phyloP scores from a whole-genome alignment of 1,140 invertebrate genomes.

The Drosophila kepulauana region DNA sequence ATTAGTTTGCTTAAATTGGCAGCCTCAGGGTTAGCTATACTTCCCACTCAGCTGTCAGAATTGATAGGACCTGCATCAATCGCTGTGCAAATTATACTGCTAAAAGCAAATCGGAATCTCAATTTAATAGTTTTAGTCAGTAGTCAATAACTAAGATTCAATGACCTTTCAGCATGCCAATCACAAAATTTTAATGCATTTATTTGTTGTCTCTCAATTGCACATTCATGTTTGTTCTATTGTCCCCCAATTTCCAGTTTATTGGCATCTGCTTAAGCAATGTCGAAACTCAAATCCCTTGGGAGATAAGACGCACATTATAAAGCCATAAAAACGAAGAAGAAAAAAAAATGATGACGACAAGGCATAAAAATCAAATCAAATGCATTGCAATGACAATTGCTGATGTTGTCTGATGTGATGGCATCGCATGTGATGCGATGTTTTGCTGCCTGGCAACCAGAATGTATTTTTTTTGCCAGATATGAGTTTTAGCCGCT shows the following conservation, averaged over 20 bases:
- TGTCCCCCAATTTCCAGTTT: slow-evolving; percentile 1
- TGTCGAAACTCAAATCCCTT: slow-evolving; percentile 5
- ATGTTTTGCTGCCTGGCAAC: slow-evolving; percentile 8
- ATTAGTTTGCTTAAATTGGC: slow-evolving; percentile 61
- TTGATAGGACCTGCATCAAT: slow-evolving; percentile 13
- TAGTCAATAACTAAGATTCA: not conserved
- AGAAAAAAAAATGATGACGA: slow-evolving; percentile 29
- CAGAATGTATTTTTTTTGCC: not conserved
- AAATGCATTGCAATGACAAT: slow-evolving; percentile 71
- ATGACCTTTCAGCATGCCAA: too few species aligned
- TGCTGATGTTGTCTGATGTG: slow-evolving; percentile 43
- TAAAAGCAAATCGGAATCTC: not conserved
- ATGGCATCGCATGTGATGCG: not conserved
- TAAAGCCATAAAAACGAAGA: slow-evolving; percentile 31
- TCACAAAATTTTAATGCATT: not conserved
- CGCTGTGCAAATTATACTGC: not conserved
- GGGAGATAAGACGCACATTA: slow-evolving; percentile 42
- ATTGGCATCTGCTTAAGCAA: slow-evolving; percentile 8
- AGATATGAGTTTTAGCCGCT: slow-evolving; percentile 29
- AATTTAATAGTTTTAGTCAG: not conserved
- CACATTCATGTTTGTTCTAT: not conserved
- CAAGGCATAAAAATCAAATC: slow-evolving; percentile 73
- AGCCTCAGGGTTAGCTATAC: not conserved
- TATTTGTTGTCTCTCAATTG: slow-evolving; percentile 3
- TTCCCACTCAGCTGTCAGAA: not conserved